A percentile compares a stretch with the other conserved stretches of the same genome.
Conservation (phyloP, 2,888 invertebrate species). For the Lamellibrachia satsuma region DNA sequence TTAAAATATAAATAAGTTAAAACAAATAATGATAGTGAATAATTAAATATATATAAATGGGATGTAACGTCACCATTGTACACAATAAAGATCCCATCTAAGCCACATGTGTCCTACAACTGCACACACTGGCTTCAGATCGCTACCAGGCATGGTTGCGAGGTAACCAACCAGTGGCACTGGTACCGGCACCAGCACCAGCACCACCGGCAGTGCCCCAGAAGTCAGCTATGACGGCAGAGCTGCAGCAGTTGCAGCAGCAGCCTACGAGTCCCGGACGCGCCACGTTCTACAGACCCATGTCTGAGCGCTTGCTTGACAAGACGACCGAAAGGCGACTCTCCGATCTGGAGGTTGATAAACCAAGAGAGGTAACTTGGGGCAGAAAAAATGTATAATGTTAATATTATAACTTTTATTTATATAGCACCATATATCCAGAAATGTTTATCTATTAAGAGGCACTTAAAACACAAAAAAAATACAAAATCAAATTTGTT, state of each 20-base stretch:
- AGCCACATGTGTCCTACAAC: not conserved
- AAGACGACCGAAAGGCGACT: conserved; percentile 25
- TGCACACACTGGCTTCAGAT: conserved; percentile 31
- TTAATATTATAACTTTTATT: too few species aligned
- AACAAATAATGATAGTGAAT: too few species aligned
- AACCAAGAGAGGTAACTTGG: not conserved
- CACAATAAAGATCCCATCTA: not conserved
- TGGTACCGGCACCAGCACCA: conserved; percentile 8
- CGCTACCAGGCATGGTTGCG: conserved; percentile 41
- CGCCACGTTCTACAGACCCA: conserved; percentile 33
- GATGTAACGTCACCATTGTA: too few species aligned
- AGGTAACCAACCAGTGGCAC: conserved; percentile 22
- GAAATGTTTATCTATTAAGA: too few species aligned
- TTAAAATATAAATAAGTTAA: too few species aligned
- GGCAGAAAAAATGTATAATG: not conserved
- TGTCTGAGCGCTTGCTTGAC: conserved; percentile 33
- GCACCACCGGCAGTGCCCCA: conserved; percentile 28
- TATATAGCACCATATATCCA: too few species aligned
- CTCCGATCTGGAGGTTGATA: conserved; percentile 28
- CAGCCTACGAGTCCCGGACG: conserved; percentile 17
- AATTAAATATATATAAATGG: too few species aligned
- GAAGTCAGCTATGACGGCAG: not conserved
- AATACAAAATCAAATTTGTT: not conserved
- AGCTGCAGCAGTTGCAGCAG: conserved; percentile 13
- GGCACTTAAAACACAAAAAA: too few species aligned